These are phyloP conservation scores for Rotaria socialis DNA, from an alignment of 2,888 invertebrate species.

Conservation along the genomic window DNA sequence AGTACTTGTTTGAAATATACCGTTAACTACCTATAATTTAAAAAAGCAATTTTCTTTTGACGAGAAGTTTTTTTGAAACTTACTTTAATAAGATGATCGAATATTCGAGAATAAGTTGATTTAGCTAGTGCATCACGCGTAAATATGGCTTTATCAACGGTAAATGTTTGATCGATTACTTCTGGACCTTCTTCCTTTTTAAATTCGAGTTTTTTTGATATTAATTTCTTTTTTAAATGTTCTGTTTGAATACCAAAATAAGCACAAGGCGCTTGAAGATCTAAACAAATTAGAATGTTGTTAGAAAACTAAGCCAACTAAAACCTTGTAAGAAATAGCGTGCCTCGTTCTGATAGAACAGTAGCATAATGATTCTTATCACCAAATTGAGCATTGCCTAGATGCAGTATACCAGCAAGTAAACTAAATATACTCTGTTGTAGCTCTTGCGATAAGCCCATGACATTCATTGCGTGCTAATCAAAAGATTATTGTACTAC, in stretches of 20 bases:
- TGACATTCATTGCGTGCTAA: constrained; percentile 65
- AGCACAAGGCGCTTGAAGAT: constrained; percentile 66
- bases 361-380: constrained; percentile 65
- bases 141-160: constrained; percentile 67
- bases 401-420: constrained; percentile 66
- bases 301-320: no score
- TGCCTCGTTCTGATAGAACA: constrained; percentile 65
- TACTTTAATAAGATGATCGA: constrained; percentile 66
- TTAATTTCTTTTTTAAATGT: constrained; percentile 64
- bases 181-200: constrained; percentile 69
- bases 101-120: constrained; percentile 66
- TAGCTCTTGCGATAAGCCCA: constrained; percentile 64
- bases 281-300: constrained; percentile 55
- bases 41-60: no score
- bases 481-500: background rate
- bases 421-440: constrained; percentile 64
- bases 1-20: constrained; percentile 64
- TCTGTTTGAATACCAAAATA: constrained; percentile 65
- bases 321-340: constrained; percentile 47
- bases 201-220: constrained; percentile 67
- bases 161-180: constrained; percentile 67
- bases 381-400: constrained; percentile 66
- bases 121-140: constrained; percentile 68
- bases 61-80: background rate
- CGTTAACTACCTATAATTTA: constrained; percentile 64